Percentiles rank a stretch among this genome's conserved stretches.
Evolutionary conservation across 2,113 vertebrate species (phyloP).

Genomic region (Mesocricetus auratus): DNA sequence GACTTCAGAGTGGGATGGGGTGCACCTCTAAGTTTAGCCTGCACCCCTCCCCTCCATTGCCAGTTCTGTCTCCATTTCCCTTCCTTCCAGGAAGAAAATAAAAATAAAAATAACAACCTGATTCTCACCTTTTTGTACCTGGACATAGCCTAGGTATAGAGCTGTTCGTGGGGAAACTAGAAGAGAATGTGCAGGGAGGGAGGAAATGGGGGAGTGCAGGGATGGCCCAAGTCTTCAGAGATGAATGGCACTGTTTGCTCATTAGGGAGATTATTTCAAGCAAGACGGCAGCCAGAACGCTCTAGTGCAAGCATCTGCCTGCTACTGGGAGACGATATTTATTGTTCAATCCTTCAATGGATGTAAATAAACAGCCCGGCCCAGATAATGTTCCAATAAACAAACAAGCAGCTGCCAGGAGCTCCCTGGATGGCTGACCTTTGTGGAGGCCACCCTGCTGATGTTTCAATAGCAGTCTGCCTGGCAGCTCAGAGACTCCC

Average conservation of each 20-base stretch:
- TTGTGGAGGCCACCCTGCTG: constrained; percentile 81
- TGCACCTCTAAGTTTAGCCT: background rate
- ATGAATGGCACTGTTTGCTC: constrained; percentile 87
- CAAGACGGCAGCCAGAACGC: constrained; percentile 80
- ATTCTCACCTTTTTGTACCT: background rate
- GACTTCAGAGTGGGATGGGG: background rate
- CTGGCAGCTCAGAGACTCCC: constrained; percentile 68
- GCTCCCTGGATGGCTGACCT: constrained; percentile 88
- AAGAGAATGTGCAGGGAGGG: background rate
- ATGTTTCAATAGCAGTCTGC: constrained; percentile 87
- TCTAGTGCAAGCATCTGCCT: constrained; percentile 89
- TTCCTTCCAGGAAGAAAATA: background rate
- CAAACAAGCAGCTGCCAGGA: constrained; percentile 90
- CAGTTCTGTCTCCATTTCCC: background rate
- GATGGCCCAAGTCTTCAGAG: constrained; percentile 82
- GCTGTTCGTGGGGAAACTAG: background rate
- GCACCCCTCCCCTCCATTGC: no score
- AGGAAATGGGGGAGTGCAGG: background rate
- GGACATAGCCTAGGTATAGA: background rate
- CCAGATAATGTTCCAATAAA: constrained; percentile 89
- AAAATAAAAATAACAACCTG: background rate
- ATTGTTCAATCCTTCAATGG: constrained; percentile 89
- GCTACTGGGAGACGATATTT: constrained; percentile 90
- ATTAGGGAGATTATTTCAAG: constrained; percentile 88
- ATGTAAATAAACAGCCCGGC: constrained; percentile 88